Evolutionary conservation across 2,797 vertebrate genomes (phyloP), one percentile per base, ranked within the genome.

Genomic region (Sphenopsis melanotis): DNA sequence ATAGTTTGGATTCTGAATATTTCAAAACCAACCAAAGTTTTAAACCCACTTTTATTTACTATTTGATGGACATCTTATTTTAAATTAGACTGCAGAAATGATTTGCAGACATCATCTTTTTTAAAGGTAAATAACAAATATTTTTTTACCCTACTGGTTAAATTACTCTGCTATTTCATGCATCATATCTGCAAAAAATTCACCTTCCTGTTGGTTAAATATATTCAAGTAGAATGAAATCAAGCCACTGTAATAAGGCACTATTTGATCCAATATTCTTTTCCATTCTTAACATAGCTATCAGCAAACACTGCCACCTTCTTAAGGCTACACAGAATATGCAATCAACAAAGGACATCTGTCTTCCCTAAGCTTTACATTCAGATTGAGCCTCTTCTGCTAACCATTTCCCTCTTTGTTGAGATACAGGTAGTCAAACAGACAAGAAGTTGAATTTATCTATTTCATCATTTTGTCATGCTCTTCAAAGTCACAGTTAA

Each of bases 261-360:
- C 50, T 89, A 61, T 91, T 95, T 89, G 87, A 93, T 87, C 53
- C 61, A 83, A 87, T 93, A 91, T 83, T 37, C 24, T 59, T 27
- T 27, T 59, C 36, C 18, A 37, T 13, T 71, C 87, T 80, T 84
- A 93, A 83, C n/a, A 11, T 77, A 83, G 52, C 70, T 93, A 90
- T 90, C 83, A 92, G 87, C 46, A 94, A 95, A 94, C 52, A 94
- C 53, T 89, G 68, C 44, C 71, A 70, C 53, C 65, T 93, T 90
- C 84, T 91, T 66, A 92, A 78, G 29, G 49, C 46, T 91, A 55
- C 49, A 70, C 12, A 52, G 88, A 95, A 84, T 90, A 84, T 1
- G 9, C 86, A 93, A 94, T 68, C 56, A 95, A 70, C 0, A 1
- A 7, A 41, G 41, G 89, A 93, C 37, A 89, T 23, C 23, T 80